Evolutionary conservation across 2,888 invertebrate genomes (phyloP).

Genomic region (Scaptomyza caliginosa): DNA sequence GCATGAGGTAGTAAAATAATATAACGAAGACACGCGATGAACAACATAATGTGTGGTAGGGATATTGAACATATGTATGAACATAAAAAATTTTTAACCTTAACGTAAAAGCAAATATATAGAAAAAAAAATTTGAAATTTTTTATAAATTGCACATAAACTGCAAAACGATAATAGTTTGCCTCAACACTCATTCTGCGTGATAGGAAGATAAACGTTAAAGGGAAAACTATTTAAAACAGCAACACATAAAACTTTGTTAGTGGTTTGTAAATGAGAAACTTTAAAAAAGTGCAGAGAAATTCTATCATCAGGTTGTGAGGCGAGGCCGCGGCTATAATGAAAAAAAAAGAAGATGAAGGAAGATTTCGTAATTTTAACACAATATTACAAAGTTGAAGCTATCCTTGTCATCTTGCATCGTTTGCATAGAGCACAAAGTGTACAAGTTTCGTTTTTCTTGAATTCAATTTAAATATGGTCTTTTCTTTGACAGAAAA

Average conservation of each 20-base stretch:
- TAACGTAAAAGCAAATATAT: not conserved
- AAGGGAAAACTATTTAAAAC: slow-evolving; percentile 61
- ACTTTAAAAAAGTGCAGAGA: slow-evolving; percentile 70
- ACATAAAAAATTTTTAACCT: slow-evolving; percentile 13
- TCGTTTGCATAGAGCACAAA: slow-evolving; percentile 18
- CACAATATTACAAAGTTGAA: slow-evolving; percentile 32
- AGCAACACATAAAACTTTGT: slow-evolving; percentile 53
- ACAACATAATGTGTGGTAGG: not conserved
- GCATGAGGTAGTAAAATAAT: slow-evolving; percentile 41
- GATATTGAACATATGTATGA: slow-evolving; percentile 4
- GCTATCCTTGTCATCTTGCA: slow-evolving; percentile 21
- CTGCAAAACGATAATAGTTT: slow-evolving; percentile 26
- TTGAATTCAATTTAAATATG: slow-evolving; percentile 46
- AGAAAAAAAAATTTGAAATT: too few species aligned
- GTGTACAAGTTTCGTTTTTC: slow-evolving; percentile 16
- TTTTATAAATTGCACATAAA: slow-evolving; percentile 27
- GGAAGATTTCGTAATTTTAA: slow-evolving; percentile 6
- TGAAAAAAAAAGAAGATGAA: not conserved
- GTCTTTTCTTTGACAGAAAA: slow-evolving; percentile 23
- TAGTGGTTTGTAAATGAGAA: slow-evolving; percentile 66
- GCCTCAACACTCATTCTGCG: slow-evolving; percentile 8
- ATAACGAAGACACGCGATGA: slow-evolving; percentile 38
- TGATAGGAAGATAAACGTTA: slow-evolving; percentile 9
- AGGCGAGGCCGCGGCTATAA: slow-evolving; percentile 1
- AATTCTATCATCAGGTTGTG: slow-evolving; percentile 40